A percentile compares a stretch with the other conserved stretches of the same genome.
phyloP scores from a whole-genome alignment of 2,888 invertebrate genomes.

The Heliconius charithonia region DNA sequence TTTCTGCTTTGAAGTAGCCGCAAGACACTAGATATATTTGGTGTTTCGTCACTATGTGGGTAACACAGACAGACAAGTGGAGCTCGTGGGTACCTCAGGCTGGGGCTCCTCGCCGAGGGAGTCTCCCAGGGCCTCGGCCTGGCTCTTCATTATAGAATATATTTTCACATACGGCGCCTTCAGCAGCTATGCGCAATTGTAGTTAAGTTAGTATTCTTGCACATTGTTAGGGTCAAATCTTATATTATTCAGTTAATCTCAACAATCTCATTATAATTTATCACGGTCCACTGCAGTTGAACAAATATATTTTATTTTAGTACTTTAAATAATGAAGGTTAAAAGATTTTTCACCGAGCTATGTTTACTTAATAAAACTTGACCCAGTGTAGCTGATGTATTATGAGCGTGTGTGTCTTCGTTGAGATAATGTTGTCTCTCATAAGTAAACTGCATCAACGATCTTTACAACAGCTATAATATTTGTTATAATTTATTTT shows the following conservation, averaged over 20 bases:
- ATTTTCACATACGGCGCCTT: conserved; percentile 98
- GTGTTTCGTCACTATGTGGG: conserved; percentile 22
- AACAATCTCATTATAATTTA: neutral
- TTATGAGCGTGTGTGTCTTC: conserved; percentile 22
- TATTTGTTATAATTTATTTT: conserved; percentile 20
- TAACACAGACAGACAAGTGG: conserved; percentile 16
- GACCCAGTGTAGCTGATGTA: conserved; percentile 28
- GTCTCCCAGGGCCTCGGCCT: conserved; percentile 86
- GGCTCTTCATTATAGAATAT: conserved; percentile 97
- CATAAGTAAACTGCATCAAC: neutral
- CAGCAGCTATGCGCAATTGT: conserved; percentile 88
- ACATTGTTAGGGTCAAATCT: conserved; percentile 25
- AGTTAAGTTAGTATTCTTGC: conserved; percentile 42
- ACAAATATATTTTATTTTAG: neutral
- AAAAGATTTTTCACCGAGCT: conserved; percentile 23
- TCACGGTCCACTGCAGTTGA: neutral
- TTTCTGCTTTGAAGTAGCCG: conserved; percentile 26
- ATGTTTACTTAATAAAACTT: conserved; percentile 35
- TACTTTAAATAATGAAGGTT: conserved; percentile 23
- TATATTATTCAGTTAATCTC: conserved; percentile 3
- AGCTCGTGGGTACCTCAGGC: conserved; percentile 70
- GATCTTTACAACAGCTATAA: conserved; percentile 18
- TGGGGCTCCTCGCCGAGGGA: conserved; percentile 81
- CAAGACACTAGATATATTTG: neutral
- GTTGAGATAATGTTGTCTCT: conserved; percentile 6